Conservation (phyloP, 2,888 invertebrate genomes). For the Lapara coniferarum region DNA sequence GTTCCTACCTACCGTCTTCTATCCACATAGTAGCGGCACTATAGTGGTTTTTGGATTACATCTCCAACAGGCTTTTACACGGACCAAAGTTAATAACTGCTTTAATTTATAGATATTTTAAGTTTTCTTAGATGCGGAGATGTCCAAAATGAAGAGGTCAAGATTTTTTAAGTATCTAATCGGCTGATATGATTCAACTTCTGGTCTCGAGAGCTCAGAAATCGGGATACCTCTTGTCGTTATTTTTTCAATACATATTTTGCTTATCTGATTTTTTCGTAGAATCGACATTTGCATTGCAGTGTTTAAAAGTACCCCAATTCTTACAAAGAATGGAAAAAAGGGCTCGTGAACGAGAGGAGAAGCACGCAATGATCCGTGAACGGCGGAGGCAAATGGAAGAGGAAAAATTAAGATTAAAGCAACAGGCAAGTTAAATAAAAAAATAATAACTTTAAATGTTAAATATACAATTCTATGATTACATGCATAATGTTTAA, state of each 20-base stretch:
- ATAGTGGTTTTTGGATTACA: too few relatives aligned
- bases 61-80: too few relatives aligned
- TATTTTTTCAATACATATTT: not conserved
- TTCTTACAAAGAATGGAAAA: constrained; percentile 89
- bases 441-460: not conserved
- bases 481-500: constrained; percentile 14
- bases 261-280: constrained; percentile 36
- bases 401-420: constrained; percentile 72
- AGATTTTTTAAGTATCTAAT: too few relatives aligned
- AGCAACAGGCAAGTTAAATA: constrained; percentile 66
- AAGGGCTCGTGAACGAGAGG: constrained; percentile 86
- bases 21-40: too few relatives aligned
- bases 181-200: too few relatives aligned
- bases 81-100: too few relatives aligned
- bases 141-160: too few relatives aligned
- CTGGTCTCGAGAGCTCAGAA: too few relatives aligned
- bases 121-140: too few relatives aligned
- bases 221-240: too few relatives aligned
- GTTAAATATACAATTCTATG: not conserved
- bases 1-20: too few relatives aligned
- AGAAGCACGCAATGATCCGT: constrained; percentile 76
- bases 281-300: constrained; percentile 71
- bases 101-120: too few relatives aligned
- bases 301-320: constrained; percentile 85
- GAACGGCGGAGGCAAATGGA: constrained; percentile 78